These are phyloP conservation scores for Cherax quadricarinatus DNA, from an alignment of 1,140 invertebrate genomes.

Conservation along the genomic window DNA sequence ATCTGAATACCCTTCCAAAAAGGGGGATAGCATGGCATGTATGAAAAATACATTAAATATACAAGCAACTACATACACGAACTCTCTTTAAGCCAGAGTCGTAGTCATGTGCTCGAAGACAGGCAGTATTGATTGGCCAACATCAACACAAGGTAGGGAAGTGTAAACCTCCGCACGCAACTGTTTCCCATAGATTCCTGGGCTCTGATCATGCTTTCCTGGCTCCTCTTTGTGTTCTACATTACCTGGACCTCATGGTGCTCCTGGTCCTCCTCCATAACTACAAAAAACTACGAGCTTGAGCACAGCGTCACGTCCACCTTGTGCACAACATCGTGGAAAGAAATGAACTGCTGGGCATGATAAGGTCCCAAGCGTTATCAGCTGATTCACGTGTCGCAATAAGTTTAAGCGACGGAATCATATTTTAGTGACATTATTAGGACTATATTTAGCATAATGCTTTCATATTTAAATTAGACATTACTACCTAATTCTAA, in stretches of 20 bases:
- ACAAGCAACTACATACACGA: neutral
- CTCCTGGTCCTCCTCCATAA: slow-evolving; percentile 30
- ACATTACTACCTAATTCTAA: no score
- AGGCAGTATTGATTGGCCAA: slow-evolving; percentile 25
- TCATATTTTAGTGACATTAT: no score
- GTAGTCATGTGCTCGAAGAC: neutral
- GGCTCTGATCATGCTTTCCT: no score
- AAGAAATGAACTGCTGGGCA: slow-evolving; percentile 21
- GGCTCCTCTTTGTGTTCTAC: neutral
- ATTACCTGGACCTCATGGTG: slow-evolving; percentile 27
- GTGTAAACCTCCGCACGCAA: neutral
- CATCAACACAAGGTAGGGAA: slow-evolving; percentile 20
- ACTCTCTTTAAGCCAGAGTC: slow-evolving; percentile 5
- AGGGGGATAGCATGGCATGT: no score
- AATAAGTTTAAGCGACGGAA: no score
- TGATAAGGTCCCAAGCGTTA: slow-evolving; percentile 33
- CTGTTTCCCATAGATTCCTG: neutral
- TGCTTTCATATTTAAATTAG: no score
- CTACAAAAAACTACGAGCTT: slow-evolving; percentile 12
- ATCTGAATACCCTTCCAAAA: no score
- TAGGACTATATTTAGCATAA: no score
- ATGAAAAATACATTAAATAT: neutral
- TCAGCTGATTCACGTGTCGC: slow-evolving; percentile 29
- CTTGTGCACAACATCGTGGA: slow-evolving; percentile 40
- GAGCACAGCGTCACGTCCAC: slow-evolving; percentile 42